Percentiles rank a stretch among this genome's conserved stretches.
These are phyloP conservation scores for Tortrix viridana DNA, from an alignment of 2,888 invertebrate genomes.

Conservation along the genomic window DNA sequence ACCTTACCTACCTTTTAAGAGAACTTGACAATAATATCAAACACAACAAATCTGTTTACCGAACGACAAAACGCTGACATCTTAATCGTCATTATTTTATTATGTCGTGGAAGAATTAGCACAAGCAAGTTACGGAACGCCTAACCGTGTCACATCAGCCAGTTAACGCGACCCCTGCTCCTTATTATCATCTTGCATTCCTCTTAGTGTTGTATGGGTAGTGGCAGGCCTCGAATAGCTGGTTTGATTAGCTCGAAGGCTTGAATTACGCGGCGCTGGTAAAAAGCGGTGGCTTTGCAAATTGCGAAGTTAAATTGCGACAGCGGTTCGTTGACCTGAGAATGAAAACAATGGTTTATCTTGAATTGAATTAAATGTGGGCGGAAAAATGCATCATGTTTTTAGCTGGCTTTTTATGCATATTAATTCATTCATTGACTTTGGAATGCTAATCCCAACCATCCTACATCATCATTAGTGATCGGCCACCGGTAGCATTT, in stretches of 20 bases:
- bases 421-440: not conserved
- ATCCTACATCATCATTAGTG: too few relatives aligned
- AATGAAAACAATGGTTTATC: slow-evolving; percentile 52
- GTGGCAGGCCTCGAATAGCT: slow-evolving; percentile 41
- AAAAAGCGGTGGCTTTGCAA: slow-evolving; percentile 56
- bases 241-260: slow-evolving; percentile 54
- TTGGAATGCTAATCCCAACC: too few relatives aligned
- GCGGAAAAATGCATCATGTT: slow-evolving; percentile 20
- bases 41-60: slow-evolving; percentile 21
- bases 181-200: not conserved
- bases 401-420: not conserved
- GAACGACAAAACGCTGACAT: slow-evolving; percentile 25
- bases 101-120: slow-evolving; percentile 40
- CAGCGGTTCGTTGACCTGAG: slow-evolving; percentile 60
- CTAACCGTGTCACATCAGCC: slow-evolving; percentile 32
- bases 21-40: not conserved
- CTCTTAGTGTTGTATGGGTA: not conserved
- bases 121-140: slow-evolving; percentile 40
- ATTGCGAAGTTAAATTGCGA: slow-evolving; percentile 56
- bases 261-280: slow-evolving; percentile 61
- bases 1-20: too few relatives aligned
- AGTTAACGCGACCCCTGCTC: slow-evolving; percentile 7
- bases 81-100: slow-evolving; percentile 29
- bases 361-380: slow-evolving; percentile 24
- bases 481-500: too few relatives aligned